Evolutionary conservation across 2,888 invertebrate species (phyloP), one percentile per base, ranked within the genome.

Genomic region (Catonia carolina): DNA sequence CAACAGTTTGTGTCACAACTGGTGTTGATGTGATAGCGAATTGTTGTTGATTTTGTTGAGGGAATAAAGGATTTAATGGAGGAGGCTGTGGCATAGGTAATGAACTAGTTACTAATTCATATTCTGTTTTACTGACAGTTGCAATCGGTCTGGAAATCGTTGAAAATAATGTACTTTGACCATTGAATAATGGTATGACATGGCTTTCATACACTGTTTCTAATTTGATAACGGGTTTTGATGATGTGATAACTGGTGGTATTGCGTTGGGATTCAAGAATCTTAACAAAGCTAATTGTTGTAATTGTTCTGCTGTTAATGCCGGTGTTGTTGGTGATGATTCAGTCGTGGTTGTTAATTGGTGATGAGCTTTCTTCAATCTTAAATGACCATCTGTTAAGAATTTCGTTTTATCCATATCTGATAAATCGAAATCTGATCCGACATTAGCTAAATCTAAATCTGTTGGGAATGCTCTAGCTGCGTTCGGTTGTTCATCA

Each of bases 131-230:
- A 1, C 86, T 87, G 1, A 88, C 78, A 0, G 88, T 88, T 2
- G 85, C 88, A 22, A 89, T 79, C 0, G 86, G 81, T 66, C 89
- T 81, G 0, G 89, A 88, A 27, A 91, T 78, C 1, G 90, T 91
- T 67, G 86, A 87, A 60, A 83, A 82, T 33, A 84, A 76, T 0
- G 89, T 90, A 64, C 80, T 84, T 53, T 81, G 82, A 2, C 86
- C 88, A 67, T 85, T 85, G 39, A 85, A 80, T 8, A 90, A 74
- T 0, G 90, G 90, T 56, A 91, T 82, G 0, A 90, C 82, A 68
- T 88, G 88, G 0, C 89, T 86, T 70, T 90, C 89, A 71, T 85
- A 90, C 10, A 90, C 71, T 0, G 90, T 90, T 69, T 89, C 87
- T 18, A 84, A 75, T 69, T 82, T 84, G 8, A 88, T 69, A 7